phyloP scores from a whole-genome alignment of 2,797 vertebrate genomes.

The Lepus townsendii region DNA sequence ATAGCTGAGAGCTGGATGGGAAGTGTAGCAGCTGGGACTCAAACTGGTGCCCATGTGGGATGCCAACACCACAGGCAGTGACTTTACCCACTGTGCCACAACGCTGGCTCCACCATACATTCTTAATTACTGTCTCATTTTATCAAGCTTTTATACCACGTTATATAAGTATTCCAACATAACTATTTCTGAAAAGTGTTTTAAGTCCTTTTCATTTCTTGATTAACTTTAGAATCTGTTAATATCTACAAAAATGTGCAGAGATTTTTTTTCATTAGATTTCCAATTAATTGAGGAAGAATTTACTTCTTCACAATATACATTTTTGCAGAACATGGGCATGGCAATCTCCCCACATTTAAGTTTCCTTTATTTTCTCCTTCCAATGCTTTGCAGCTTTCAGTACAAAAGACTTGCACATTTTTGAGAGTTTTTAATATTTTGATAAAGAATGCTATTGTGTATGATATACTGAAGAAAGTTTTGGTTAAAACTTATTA shows the following conservation, averaged over 20 bases:
- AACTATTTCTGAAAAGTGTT: neutral
- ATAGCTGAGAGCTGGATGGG: too few relatives aligned
- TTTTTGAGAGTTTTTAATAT: conserved; percentile 55
- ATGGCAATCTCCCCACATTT: neutral
- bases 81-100: too few relatives aligned
- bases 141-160: neutral
- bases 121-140: neutral
- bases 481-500: conserved; percentile 59
- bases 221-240: conserved; percentile 38
- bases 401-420: neutral
- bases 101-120: too few relatives aligned
- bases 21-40: too few relatives aligned
- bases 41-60: too few relatives aligned
- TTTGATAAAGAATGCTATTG: conserved; percentile 10
- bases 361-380: conserved; percentile 30
- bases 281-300: neutral
- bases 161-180: neutral
- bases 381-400: conserved; percentile 20
- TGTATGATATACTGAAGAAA: neutral
- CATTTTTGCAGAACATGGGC: neutral
- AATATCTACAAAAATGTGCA: neutral
- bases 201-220: neutral
- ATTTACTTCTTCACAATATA: neutral
- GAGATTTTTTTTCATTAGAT: neutral
- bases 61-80: too few relatives aligned